These are phyloP conservation scores for Rhingia rostrata DNA, from an alignment of 2,888 invertebrate species.

Conservation along the genomic window DNA sequence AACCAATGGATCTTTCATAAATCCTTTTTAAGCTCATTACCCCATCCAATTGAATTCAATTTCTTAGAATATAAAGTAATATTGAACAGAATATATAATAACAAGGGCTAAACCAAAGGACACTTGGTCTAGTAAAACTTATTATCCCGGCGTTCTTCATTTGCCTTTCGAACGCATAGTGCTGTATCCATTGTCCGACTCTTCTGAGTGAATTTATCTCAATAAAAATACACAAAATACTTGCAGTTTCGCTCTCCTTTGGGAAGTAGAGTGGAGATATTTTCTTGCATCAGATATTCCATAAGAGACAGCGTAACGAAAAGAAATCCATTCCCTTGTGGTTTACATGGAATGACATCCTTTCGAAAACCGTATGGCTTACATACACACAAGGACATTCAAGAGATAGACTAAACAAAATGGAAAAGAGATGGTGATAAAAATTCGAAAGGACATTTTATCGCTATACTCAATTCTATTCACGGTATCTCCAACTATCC, in stretches of 20 bases:
- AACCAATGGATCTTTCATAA: not conserved
- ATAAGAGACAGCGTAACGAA: constrained; percentile 31
- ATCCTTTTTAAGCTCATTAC: not conserved
- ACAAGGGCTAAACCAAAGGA: not conserved
- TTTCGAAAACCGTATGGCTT: constrained; percentile 9
- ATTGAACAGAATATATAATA: not conserved
- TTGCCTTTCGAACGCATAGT: not conserved
- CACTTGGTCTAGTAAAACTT: not conserved
- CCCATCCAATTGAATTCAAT: not conserved
- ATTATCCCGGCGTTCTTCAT: not conserved
- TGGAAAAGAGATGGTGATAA: constrained; percentile 18
- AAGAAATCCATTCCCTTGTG: constrained; percentile 20
- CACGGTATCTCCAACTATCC: constrained; percentile 10
- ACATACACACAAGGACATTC: constrained; percentile 12
- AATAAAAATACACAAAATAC: constrained; percentile 19
- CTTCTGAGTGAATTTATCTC: constrained; percentile 14
- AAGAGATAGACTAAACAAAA: not conserved
- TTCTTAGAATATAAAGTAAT: not conserved
- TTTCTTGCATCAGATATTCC: constrained; percentile 48
- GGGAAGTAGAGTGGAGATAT: constrained; percentile 1
- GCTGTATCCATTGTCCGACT: constrained; percentile 1
- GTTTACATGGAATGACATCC: constrained; percentile 43
- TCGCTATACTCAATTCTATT: constrained; percentile 28
- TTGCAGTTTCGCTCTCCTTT: not conserved
- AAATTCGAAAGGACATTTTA: constrained; percentile 61